A percentile compares a stretch with the other conserved stretches of the same genome.
Conservation (phyloP, 2,888 invertebrate species). For the Limnephilus lunatus region DNA sequence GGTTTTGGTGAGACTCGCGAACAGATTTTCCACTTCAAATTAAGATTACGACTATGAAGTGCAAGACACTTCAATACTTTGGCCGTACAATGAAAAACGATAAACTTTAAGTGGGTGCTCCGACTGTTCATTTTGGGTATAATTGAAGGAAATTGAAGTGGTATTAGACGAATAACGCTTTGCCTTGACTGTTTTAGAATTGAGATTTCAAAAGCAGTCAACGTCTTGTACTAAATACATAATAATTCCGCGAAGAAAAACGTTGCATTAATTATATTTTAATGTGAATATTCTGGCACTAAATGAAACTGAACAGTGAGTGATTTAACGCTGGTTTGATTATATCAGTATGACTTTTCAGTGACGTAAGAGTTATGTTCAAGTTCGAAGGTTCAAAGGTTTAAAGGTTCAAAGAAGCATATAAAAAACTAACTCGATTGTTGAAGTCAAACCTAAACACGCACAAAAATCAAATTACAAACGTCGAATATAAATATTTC, state of each 20-base stretch:
- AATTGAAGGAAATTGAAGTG: not conserved
- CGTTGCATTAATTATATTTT: not conserved
- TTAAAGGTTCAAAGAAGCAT: not conserved
- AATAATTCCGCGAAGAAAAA: not conserved
- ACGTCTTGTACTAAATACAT: not conserved
- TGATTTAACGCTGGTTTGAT: not conserved
- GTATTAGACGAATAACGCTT: not conserved
- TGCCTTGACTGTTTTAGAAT: not conserved
- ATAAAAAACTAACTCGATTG: not conserved
- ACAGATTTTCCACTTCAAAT: not conserved
- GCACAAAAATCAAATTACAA: not conserved
- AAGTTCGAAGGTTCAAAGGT: not conserved
- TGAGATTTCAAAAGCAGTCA: not conserved
- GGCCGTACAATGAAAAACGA: not conserved
- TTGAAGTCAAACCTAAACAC: not conserved
- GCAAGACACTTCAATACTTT: not conserved
- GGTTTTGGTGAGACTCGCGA: not conserved
- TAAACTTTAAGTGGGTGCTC: not conserved
- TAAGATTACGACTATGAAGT: not conserved
- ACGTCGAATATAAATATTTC: not conserved
- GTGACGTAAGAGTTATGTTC: not conserved
- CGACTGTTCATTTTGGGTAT: not conserved
- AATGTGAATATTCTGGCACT: not conserved
- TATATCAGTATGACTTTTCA: not conserved
- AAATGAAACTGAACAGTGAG: not conserved